Evolutionary conservation across 2,113 vertebrate genomes (phyloP).

Genomic region (Onychostoma macrolepis): DNA sequence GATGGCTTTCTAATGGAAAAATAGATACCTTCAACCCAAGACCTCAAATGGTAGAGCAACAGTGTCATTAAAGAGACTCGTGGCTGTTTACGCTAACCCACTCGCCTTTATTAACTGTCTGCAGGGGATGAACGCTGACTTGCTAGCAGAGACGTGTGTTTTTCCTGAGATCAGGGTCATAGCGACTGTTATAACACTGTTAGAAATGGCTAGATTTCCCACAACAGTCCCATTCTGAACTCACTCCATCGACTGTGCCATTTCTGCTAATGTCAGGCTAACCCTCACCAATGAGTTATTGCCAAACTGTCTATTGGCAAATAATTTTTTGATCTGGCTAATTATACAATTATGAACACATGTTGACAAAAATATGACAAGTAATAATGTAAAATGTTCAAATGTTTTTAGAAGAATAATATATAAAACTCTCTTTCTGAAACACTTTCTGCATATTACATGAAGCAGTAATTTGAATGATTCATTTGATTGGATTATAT

Average conservation of each 20-base stretch:
- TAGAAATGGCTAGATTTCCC: not conserved
- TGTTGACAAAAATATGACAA: not conserved
- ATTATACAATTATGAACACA: not conserved
- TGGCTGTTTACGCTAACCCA: not conserved
- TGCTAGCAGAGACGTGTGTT: not conserved
- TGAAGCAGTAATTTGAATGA: not conserved
- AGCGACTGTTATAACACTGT: not conserved
- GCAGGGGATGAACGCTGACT: not conserved
- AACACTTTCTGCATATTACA: not conserved
- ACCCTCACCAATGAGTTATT: not conserved
- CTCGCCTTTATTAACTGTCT: not conserved
- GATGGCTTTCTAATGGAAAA: constrained; percentile 13
- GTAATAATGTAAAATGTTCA: not conserved
- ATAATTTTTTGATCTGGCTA: not conserved
- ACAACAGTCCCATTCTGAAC: not conserved
- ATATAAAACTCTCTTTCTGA: not conserved
- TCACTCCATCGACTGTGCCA: not conserved
- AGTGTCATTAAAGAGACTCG: constrained; percentile 2
- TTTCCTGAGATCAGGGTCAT: not conserved
- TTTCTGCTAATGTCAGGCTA: not conserved
- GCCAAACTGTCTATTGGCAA: not conserved
- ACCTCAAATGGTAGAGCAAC: not conserved
- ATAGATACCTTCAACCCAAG: not conserved
- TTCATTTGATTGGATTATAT: not conserved
- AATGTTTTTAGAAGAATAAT: not conserved